Evolutionary conservation across 2,797 vertebrate species (phyloP), one percentile per base, ranked within the genome.

Genomic region (Streptopelia turtur): DNA sequence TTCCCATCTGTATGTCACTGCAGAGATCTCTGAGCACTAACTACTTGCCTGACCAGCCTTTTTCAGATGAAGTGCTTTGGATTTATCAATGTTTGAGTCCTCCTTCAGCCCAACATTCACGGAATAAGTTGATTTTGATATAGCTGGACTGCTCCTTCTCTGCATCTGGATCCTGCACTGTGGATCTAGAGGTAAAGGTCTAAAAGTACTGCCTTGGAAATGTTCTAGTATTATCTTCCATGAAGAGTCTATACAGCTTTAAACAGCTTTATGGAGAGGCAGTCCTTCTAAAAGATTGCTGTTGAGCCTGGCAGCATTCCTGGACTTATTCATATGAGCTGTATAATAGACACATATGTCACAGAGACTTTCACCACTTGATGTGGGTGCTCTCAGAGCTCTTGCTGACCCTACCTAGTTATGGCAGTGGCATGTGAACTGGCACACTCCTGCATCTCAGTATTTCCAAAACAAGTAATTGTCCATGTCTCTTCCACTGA

Each of bases 11-110:
- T 85, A 30, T 90, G 88, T 72, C 78, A 69, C 43, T 87, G 80
- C 59, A 92, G 83, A 95, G 49, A 16, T 92, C 93, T 94, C 91
- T 87, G 91, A 96, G 43, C 60, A 79, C n/a, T 94, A 93, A 69
- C 53, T 55, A 17, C 35, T 93, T 86, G 45, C 77, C 90, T 92
- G 83, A 95, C 64, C 37, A 91, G 56, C 6, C 1, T 85, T 95
- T 81, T 89, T 96, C 56, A 87, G 78, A 49, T 90, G 30, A 92
- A 88, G 55, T 79, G 30, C 64, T 94, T 95, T 93, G 74, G 39
- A 97, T 95, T 82, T 41, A 60, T 59, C 83, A 47, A 4, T 88
- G 50, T 52, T 55, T 24, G 9, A 27, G 16, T 77, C 87, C 71
- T 85, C 41, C 22, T 96, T 18, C 63, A 69, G 74, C 37, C 64